Base-by-base conservation (phyloP, 2,797 vertebrate genomes). In the Rhyacichthys aspro region DNA sequence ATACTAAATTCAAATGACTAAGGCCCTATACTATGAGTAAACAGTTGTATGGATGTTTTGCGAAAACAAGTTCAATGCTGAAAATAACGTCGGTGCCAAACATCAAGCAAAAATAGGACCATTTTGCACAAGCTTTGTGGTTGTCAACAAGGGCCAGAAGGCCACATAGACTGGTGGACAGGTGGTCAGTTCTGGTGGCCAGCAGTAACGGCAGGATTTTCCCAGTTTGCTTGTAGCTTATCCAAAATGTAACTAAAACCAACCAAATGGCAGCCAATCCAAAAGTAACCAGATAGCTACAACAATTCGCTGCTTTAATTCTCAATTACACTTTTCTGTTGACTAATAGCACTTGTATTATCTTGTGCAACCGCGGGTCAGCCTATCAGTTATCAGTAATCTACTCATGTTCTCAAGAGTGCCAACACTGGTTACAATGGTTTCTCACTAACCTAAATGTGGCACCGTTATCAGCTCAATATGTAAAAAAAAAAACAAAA, bases 401-500 rank as follows among this genome's bases (percentile, higher is more conserved):
- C 39, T 76, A 72, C 72, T 83, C 39, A 7, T 78, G 73, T 70
- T 66, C 55, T 64, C 45, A 36, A 55, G 59, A 70, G 75, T 33
- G 67, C 44, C 5, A 62, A 76, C 78, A 69, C 39, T 14, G 57
- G 0, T 62, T 54, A 62, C 66, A 47, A 61, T 34, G 17, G 66
- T 11, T 70, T 70, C 38, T 45, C 28, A 23, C 48, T 9, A 18
- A 55, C 14, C 18, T n/a, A 58, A 58, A 49, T 37, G n/a, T 19
- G 5, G 6, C 12, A 37, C 9, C 11, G 46, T 28, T 44, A 65
- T 44, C 28, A 44, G n/a, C 1, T 11, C 1, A 39, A 42, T 18
- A 47, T 7, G 18, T 50, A 46, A 36, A 19, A 36, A 8, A 1
- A 1, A 15, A 33, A 7, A 9, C n/a, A n/a, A n/a, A n/a, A n/a